Conservation (phyloP, 2,888 invertebrate species). For the Habrosyne pyritoides region DNA sequence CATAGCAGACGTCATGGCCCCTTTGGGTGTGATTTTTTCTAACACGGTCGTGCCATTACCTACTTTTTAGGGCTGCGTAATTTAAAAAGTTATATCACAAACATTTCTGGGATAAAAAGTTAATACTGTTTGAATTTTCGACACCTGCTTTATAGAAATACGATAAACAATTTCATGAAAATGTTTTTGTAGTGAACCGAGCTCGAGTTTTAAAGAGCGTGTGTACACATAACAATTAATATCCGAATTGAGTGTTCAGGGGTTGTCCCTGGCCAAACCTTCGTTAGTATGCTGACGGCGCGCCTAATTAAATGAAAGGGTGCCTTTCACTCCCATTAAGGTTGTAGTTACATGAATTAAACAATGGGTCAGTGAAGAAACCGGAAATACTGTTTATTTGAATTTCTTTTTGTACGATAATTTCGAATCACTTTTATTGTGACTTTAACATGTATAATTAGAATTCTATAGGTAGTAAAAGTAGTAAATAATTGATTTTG, state of each 20-base stretch:
- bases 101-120: neutral
- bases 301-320: constrained; percentile 36
- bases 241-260: constrained; percentile 25
- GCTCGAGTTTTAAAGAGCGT: neutral
- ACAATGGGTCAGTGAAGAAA: constrained; percentile 9
- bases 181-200: neutral
- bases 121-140: neutral
- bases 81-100: neutral
- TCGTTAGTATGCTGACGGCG: constrained; percentile 32
- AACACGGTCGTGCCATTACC: neutral
- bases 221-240: constrained; percentile 26
- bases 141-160: neutral
- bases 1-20: constrained; percentile 1
- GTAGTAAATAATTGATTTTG: too few species aligned
- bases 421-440: neutral
- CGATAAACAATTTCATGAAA: neutral
- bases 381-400: constrained; percentile 2
- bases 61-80: neutral
- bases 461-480: too few species aligned
- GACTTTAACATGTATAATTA: too few species aligned
- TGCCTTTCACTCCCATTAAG: constrained; percentile 14
- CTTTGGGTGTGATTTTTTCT: neutral
- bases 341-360: constrained; percentile 20
- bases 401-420: constrained; percentile 8
- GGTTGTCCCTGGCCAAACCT: neutral